These are phyloP conservation scores for Labrus mixtus DNA, from an alignment of 2,113 vertebrate species.

Conservation along the genomic window DNA sequence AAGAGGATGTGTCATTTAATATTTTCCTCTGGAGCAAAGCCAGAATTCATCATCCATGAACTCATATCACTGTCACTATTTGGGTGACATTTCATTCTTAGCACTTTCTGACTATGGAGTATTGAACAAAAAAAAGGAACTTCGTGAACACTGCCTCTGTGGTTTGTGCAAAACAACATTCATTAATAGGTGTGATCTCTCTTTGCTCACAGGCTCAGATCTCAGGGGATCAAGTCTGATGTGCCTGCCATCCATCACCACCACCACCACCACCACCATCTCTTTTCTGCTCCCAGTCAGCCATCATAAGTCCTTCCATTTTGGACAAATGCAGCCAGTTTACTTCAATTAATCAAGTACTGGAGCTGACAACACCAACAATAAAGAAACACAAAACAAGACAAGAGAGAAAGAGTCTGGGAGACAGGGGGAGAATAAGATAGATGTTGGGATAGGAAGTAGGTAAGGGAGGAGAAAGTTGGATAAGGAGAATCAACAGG, in stretches of 20 bases:
- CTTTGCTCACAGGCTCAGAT: constrained; percentile 10
- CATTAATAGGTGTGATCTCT: constrained; percentile 31
- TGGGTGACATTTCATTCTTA: not conserved
- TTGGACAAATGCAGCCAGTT: constrained; percentile 24
- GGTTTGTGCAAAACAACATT: constrained; percentile 7
- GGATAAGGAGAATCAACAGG: constrained; percentile 1
- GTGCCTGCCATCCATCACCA: not conserved
- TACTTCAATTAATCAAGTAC: constrained; percentile 62
- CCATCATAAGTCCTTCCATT: constrained; percentile 42
- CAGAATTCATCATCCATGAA: not conserved
- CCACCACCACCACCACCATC: not conserved
- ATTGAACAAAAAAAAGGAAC: constrained; percentile 15
- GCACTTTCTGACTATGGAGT: not conserved
- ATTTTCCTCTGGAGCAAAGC: constrained; percentile 8
- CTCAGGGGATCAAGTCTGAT: constrained; percentile 6
- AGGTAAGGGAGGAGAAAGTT: constrained; percentile 27
- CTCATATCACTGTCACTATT: not conserved
- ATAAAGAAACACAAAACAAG: constrained; percentile 21
- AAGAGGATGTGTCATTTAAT: not conserved
- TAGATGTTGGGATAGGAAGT: constrained; percentile 19
- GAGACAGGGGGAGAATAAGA: constrained; percentile 11
- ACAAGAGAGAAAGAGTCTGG: constrained; percentile 14
- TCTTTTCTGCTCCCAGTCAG: constrained; percentile 26
- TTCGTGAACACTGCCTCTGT: not conserved
- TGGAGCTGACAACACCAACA: constrained; percentile 9